phyloP scores from a whole-genome alignment of 2,113 vertebrate genomes.

The Orthonyx spaldingii region DNA sequence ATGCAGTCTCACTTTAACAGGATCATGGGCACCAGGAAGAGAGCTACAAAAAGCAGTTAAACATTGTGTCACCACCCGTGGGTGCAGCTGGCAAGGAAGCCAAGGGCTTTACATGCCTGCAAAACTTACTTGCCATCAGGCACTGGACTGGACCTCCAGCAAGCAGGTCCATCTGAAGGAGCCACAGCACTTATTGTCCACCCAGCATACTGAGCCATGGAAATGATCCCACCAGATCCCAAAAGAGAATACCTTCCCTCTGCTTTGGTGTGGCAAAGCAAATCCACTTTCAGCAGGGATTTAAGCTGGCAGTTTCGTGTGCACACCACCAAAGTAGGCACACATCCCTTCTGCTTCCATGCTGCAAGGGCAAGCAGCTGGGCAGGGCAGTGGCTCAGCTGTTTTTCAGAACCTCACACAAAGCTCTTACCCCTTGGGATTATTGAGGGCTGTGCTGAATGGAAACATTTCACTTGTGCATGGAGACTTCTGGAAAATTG shows the following conservation, averaged over 20 bases:
- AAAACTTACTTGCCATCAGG: background rate
- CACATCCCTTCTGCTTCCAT: accelerated
- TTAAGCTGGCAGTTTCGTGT: background rate
- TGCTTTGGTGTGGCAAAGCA: background rate
- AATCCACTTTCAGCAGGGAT: background rate
- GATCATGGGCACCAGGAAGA: background rate
- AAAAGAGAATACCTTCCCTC: background rate
- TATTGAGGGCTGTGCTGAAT: background rate
- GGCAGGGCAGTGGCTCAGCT: background rate
- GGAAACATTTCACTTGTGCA: background rate
- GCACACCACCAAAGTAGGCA: accelerated
- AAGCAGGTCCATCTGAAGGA: background rate
- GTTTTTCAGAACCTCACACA: background rate
- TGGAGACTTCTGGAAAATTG: background rate
- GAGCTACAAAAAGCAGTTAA: background rate
- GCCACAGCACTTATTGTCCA: background rate
- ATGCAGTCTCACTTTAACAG: background rate
- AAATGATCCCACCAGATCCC: background rate
- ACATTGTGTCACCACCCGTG: background rate
- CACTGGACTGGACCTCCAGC: accelerated
- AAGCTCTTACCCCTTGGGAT: background rate
- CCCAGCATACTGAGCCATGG: accelerated
- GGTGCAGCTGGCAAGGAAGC: background rate
- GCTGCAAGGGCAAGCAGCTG: background rate
- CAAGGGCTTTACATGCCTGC: background rate